Conservation (phyloP, 2,797 vertebrate species). For the Alcedo quadribrachys region DNA sequence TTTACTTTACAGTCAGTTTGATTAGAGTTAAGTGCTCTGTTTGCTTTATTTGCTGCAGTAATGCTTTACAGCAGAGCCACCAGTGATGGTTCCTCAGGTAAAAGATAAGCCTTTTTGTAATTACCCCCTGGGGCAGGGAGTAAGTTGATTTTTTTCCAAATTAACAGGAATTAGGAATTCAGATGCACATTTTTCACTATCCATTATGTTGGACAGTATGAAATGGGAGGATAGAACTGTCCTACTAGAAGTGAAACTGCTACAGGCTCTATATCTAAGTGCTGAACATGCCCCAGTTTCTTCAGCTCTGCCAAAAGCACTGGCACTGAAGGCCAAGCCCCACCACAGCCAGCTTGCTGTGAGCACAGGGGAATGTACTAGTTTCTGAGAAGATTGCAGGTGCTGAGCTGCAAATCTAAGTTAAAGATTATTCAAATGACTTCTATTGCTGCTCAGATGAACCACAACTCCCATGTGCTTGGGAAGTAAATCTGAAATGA, state of each 20-base stretch:
- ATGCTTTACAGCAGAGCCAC: conserved; percentile 58
- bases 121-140: not conserved
- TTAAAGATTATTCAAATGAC: too few species aligned
- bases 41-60: conserved; percentile 54
- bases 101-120: not conserved
- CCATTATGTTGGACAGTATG: not conserved
- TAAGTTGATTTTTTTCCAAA: not conserved
- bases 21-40: conserved; percentile 53
- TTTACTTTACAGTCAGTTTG: conserved; percentile 60
- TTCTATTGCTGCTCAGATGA: too few species aligned
- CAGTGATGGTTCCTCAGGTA: not conserved
- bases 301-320: too few species aligned
- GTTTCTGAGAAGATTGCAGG: too few species aligned
- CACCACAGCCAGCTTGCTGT: too few species aligned
- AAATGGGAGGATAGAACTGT: not conserved
- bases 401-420: too few species aligned
- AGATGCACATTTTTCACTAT: not conserved
- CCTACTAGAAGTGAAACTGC: too few species aligned
- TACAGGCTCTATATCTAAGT: too few species aligned
- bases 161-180: not conserved
- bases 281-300: too few species aligned
- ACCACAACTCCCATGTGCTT: not conserved
- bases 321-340: too few species aligned
- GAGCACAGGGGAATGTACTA: too few species aligned
- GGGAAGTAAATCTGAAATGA: not conserved